Conservation (phyloP, 2,797 vertebrate species). For the Florisuga fusca region DNA sequence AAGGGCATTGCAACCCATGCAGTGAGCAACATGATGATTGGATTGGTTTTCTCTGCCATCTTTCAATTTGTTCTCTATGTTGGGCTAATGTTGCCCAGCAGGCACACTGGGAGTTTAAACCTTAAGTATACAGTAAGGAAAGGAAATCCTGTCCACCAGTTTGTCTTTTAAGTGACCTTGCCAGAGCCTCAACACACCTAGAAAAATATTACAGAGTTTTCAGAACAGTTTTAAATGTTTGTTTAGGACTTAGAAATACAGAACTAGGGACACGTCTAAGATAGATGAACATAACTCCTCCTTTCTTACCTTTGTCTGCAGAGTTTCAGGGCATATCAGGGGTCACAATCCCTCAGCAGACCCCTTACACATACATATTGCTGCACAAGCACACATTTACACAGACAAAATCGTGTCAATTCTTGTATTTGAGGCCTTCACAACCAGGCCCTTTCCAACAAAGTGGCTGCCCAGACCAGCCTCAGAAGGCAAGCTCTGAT, state of each 20-base stretch:
- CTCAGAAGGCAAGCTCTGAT: background rate
- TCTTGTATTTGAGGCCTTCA: background rate
- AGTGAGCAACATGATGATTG: background rate
- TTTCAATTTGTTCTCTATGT: background rate
- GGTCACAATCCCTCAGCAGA: background rate
- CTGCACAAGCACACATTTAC: background rate
- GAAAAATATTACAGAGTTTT: background rate
- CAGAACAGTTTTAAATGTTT: background rate
- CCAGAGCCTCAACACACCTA: background rate
- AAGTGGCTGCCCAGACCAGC: background rate
- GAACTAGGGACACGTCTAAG: background rate
- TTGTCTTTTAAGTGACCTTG: background rate
- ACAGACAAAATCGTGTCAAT: fast-evolving
- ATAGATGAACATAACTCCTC: background rate
- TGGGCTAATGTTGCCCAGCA: background rate
- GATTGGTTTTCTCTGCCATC: background rate
- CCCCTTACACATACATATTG: fast-evolving
- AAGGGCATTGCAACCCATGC: background rate
- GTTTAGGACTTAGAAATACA: background rate
- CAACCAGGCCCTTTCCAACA: background rate
- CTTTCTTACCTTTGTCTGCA: background rate
- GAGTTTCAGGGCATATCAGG: background rate
- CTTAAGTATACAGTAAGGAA: background rate
- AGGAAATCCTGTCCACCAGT: background rate
- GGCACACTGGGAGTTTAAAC: background rate